phyloP scores from a whole-genome alignment of 2,113 vertebrate species.

The Seriola rivoliana region DNA sequence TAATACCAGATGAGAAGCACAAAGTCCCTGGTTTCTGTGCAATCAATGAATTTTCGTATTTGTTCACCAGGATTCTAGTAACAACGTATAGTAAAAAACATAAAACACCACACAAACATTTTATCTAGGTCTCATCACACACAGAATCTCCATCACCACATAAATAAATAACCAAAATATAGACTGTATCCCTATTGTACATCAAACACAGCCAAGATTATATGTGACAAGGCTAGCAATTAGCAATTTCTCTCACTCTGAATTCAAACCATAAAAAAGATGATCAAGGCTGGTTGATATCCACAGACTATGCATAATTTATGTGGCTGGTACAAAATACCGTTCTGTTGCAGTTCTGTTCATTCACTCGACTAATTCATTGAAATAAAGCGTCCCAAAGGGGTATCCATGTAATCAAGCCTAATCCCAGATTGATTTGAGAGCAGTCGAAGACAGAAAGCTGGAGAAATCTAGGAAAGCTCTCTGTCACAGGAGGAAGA shows the following conservation, averaged over 20 bases:
- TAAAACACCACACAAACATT: conserved; percentile 54
- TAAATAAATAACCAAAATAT: conserved; percentile 78
- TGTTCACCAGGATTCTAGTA: conserved; percentile 31
- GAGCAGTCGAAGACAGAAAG: conserved; percentile 63
- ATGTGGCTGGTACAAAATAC: conserved; percentile 85
- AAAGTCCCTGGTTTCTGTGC: not conserved
- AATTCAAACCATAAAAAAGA: conserved; percentile 76
- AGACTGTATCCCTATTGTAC: conserved; percentile 52
- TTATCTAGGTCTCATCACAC: conserved; percentile 62
- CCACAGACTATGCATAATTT: conserved; percentile 84
- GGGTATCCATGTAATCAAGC: conserved; percentile 75
- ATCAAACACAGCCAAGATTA: conserved; percentile 73
- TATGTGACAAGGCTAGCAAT: conserved; percentile 80
- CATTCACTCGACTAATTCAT: conserved; percentile 84
- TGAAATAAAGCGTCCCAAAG: conserved; percentile 83
- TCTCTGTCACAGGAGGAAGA: conserved; percentile 52
- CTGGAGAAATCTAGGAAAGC: conserved; percentile 65
- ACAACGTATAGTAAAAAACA: conserved; percentile 36
- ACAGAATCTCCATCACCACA: conserved; percentile 57
- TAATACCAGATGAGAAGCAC: conserved; percentile 3
- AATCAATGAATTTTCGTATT: conserved; percentile 16
- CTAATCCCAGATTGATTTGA: conserved; percentile 79
- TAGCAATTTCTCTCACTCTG: conserved; percentile 79
- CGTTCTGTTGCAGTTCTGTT: conserved; percentile 84
- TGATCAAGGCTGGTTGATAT: conserved; percentile 83